These are phyloP conservation scores for Machimus rusticus DNA, from an alignment of 2,888 invertebrate species.

Conservation along the genomic window DNA sequence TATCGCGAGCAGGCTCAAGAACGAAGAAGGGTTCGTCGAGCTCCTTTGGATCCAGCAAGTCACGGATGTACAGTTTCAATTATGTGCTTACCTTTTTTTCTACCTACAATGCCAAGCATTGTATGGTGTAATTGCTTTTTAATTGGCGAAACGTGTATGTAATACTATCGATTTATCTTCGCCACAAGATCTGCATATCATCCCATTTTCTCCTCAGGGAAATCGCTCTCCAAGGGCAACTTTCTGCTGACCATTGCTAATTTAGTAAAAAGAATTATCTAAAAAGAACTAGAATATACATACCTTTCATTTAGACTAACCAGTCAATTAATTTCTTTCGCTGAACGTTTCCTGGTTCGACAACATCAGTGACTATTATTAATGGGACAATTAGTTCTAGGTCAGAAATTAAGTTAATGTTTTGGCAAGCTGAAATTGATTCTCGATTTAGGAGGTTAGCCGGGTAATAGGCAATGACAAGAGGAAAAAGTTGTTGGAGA, in stretches of 20 bases:
- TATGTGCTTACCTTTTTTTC: background rate
- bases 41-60: background rate
- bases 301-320: background rate
- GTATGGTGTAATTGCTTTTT: conserved; percentile 23
- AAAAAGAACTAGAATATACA: background rate
- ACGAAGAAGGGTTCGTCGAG: background rate
- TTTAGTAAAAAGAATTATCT: background rate
- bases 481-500: background rate
- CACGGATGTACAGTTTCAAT: background rate
- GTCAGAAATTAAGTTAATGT: background rate
- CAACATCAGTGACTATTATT: background rate
- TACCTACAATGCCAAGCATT: background rate
- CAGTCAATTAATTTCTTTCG: background rate
- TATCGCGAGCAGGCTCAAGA: background rate
- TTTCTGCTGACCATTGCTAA: background rate
- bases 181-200: background rate
- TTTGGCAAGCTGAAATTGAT: background rate
- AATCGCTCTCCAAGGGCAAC: background rate
- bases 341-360: background rate
- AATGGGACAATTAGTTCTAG: background rate
- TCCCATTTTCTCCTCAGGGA: background rate
- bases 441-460: background rate
- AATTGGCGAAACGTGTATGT: conserved; percentile 22
- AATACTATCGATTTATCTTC: background rate
- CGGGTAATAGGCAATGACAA: background rate